Percentiles rank a stretch among this genome's conserved stretches.
Conservation (phyloP, 2,888 invertebrate genomes). For the Schizotus pectinicornis region DNA sequence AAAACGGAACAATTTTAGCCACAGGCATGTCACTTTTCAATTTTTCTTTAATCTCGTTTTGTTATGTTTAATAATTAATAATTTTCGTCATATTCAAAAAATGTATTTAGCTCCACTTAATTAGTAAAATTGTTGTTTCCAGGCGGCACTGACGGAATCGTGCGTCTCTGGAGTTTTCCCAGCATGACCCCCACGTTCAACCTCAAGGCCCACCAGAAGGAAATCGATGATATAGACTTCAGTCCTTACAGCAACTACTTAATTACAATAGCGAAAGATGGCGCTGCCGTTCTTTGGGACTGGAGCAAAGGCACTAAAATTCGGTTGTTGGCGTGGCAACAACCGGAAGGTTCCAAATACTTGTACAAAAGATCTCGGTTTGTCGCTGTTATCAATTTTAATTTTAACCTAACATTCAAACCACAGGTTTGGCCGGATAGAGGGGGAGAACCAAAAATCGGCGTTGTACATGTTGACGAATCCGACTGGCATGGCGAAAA, state of each 20-base stretch:
- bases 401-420: not conserved
- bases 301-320: slow-evolving; percentile 69
- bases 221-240: slow-evolving; percentile 94
- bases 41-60: no score
- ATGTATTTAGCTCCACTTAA: no score
- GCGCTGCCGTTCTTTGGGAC: slow-evolving; percentile 82
- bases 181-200: slow-evolving; percentile 73
- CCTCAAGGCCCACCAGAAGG: slow-evolving; percentile 82
- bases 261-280: slow-evolving; percentile 88
- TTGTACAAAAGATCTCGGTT: slow-evolving; percentile 82
- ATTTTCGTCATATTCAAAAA: no score
- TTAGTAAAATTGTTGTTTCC: no score
- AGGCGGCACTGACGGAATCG: slow-evolving; percentile 85
- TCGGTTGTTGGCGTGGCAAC: slow-evolving; percentile 75
- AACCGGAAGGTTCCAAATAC: slow-evolving; percentile 79
- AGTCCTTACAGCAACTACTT: slow-evolving; percentile 78
- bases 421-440: slow-evolving; percentile 71
- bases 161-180: slow-evolving; percentile 90
- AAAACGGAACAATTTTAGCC: slow-evolving; percentile 79
- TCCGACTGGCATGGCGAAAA: slow-evolving; percentile 74
- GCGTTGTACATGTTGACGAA: slow-evolving; percentile 83
- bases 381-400: slow-evolving; percentile 22
- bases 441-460: slow-evolving; percentile 68
- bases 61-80: no score
- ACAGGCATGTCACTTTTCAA: slow-evolving; percentile 63